Evolutionary conservation across 2,888 invertebrate genomes (phyloP).

Genomic region (Drosophila setosimentum): DNA sequence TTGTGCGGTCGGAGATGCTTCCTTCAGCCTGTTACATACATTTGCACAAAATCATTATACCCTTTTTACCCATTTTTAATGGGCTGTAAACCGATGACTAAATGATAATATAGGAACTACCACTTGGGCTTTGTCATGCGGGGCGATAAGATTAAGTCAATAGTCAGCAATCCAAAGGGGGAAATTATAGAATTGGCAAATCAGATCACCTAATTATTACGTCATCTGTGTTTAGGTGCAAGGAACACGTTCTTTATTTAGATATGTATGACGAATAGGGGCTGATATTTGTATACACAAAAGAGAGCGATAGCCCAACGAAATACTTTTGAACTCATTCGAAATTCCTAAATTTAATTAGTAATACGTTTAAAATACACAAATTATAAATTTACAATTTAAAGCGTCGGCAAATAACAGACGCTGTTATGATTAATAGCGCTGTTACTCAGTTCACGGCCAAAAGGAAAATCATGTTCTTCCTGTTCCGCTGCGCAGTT

Average conservation of each 20-base stretch:
- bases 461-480: slow-evolving; percentile 12
- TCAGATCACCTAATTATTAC: slow-evolving; percentile 44
- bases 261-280: slow-evolving; percentile 22
- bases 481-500: slow-evolving; percentile 10
- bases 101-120: slow-evolving; percentile 18
- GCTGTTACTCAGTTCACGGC: slow-evolving; percentile 40
- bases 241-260: slow-evolving; percentile 47
- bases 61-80: too few relatives aligned
- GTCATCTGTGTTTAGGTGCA: slow-evolving; percentile 36
- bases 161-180: slow-evolving; percentile 26
- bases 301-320: slow-evolving; percentile 20
- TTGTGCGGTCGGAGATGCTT: too few relatives aligned
- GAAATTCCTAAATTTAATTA: slow-evolving; percentile 67
- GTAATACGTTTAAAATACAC: slow-evolving; percentile 66
- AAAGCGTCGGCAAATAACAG: slow-evolving; percentile 8
- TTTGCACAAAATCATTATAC: too few relatives aligned
- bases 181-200: slow-evolving; percentile 37
- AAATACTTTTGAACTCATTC: slow-evolving; percentile 41
- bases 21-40: too few relatives aligned
- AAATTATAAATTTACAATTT: not conserved
- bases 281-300: not conserved
- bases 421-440: slow-evolving; percentile 25
- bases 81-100: slow-evolving; percentile 33
- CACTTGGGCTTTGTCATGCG: slow-evolving; percentile 23
- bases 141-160: slow-evolving; percentile 53